Evolutionary conservation across 1,140 invertebrate species (phyloP), one percentile per base, ranked within the genome.

Genomic region (Penaeus chinensis): DNA sequence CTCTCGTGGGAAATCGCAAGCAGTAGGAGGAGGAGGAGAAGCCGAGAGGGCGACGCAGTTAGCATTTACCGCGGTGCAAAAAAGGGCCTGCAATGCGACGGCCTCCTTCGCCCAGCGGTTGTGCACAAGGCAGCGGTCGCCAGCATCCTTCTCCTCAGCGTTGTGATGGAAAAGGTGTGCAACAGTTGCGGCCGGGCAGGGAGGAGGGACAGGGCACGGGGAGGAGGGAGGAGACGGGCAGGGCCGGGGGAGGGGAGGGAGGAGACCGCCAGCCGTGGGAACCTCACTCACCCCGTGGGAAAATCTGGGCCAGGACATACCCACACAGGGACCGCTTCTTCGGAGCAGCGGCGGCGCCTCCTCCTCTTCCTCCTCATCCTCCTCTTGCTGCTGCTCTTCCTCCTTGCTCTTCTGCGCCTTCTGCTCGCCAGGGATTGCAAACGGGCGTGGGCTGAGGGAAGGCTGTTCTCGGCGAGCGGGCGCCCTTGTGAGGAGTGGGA

Each of bases 251-350:
- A 20, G 42, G 84, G 71, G 20, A 32, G 85, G 27, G 32, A 13
- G 77, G 85, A 78, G 22, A 81, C 63, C 61, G 61, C 37, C 42
- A n/a, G 54, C 78, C 85, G 85, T 87, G 85, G 80, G 85, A 87
- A 87, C 85, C 11, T 19, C 37, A 37, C 85, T 82, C 71, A 77
- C 42, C 65, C 85, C 85, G 85, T 87, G 85, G 79, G 85, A 87
- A 87, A 87, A 87, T 82, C 85, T 87, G 66, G 69, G 78, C 20
- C 80, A 87, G 85, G 85, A 87, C 54, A 87, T 87, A 87, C 85
- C 85, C 85, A 87, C 85, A 87, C 80, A 79, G 80, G n/a, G 81
- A 22, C 42, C 80, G n/a, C 20, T 54, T 54, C 54, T 54, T 54
- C 54, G 54, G 54, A 54, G 54, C 16, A 11, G 54, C 54, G 54